phyloP scores from a whole-genome alignment of 2,113 vertebrate genomes.

The Ahaetulla prasina region DNA sequence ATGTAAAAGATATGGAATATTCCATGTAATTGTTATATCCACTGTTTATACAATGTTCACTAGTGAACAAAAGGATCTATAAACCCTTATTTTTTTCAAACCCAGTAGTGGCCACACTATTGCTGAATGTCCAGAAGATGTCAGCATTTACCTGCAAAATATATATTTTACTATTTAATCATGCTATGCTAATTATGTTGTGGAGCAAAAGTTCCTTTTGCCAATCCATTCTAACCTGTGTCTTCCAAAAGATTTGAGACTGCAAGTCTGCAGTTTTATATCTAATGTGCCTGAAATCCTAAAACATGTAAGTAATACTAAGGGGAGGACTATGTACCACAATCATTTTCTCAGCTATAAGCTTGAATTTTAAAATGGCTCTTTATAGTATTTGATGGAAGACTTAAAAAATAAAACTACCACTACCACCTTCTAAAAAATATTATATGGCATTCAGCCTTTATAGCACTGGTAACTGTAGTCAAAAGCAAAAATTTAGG shows the following conservation, averaged over 20 bases:
- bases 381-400: not conserved
- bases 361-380: not conserved
- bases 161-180: not conserved
- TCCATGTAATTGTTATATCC: not conserved
- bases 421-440: not conserved
- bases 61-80: not conserved
- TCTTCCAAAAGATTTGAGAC: not conserved
- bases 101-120: not conserved
- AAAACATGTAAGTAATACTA: not conserved
- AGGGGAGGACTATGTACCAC: not conserved
- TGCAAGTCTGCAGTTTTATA: not conserved
- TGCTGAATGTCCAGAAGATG: constrained; percentile 10
- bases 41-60: not conserved
- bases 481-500: not conserved
- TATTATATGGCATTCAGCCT: not conserved
- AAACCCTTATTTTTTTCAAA: not conserved
- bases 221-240: not conserved
- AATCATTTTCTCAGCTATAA: not conserved
- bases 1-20: not conserved
- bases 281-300: not conserved
- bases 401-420: not conserved
- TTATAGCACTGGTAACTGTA: not conserved
- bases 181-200: not conserved
- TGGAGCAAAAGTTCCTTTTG: not conserved
- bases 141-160: not conserved